Evolutionary conservation across 1,140 invertebrate genomes (phyloP).

Genomic region (Zaprionus nigranus): DNA sequence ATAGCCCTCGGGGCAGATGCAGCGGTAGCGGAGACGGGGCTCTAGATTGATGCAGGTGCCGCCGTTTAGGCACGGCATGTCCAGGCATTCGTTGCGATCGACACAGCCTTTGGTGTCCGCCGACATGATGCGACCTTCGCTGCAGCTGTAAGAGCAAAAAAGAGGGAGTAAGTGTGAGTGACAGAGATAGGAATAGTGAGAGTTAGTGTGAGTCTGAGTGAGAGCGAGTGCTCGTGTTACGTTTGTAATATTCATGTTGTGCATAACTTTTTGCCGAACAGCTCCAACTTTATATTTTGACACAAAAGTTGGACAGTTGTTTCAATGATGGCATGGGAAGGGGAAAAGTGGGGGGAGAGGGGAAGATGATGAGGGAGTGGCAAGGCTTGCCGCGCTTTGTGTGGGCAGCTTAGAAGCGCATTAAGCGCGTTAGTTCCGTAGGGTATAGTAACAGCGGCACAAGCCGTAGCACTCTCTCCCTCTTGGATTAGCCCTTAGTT

Average conservation of each 20-base stretch:
- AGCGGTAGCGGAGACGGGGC: slow-evolving; percentile 85
- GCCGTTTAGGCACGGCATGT: slow-evolving; percentile 87
- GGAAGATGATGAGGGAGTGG: background rate
- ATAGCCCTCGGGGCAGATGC: slow-evolving; percentile 87
- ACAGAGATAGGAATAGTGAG: background rate
- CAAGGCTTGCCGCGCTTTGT: slow-evolving; percentile 2
- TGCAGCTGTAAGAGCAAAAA: slow-evolving; percentile 85
- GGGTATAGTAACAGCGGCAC: too few relatives aligned
- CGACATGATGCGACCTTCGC: slow-evolving; percentile 86
- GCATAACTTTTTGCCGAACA: slow-evolving; percentile 46
- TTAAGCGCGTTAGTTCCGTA: slow-evolving; percentile 56
- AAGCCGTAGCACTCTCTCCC: too few relatives aligned
- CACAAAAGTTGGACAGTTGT: slow-evolving; percentile 48
- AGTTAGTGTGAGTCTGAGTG: background rate
- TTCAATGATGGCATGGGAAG: background rate
- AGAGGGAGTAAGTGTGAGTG: background rate
- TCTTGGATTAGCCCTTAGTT: slow-evolving; percentile 30
- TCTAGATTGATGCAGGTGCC: slow-evolving; percentile 87
- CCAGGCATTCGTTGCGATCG: slow-evolving; percentile 87
- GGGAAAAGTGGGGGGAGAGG: background rate
- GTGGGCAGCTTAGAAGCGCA: slow-evolving; percentile 39
- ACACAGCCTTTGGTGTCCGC: slow-evolving; percentile 87
- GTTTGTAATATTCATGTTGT: slow-evolving; percentile 49
- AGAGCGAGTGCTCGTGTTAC: slow-evolving; percentile 17
- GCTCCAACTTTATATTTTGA: slow-evolving; percentile 50